Conservation (phyloP, 2,113 vertebrate genomes). For the Percina caprodes region DNA sequence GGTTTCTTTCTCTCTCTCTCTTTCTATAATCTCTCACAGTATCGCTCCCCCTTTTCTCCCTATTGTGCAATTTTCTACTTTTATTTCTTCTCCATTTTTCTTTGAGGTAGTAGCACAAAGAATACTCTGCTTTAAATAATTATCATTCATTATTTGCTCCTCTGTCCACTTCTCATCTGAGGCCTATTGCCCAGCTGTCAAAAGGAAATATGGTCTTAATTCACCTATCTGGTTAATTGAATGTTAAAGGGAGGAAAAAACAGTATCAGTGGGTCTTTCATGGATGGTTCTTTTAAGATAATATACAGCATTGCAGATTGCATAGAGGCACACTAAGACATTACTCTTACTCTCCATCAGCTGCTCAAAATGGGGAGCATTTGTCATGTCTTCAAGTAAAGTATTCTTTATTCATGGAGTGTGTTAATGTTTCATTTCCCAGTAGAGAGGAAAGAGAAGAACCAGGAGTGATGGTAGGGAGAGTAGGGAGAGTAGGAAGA, state of each 20-base stretch:
- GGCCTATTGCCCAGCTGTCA: constrained; percentile 33
- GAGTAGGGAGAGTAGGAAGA: background rate
- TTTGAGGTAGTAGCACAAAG: constrained; percentile 37
- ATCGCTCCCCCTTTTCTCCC: background rate
- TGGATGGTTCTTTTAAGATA: constrained; percentile 19
- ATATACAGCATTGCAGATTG: constrained; percentile 12
- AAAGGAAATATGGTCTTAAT: constrained; percentile 46
- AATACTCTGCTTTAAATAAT: constrained; percentile 61
- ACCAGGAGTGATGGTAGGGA: constrained; percentile 9
- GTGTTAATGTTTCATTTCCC: constrained; percentile 73
- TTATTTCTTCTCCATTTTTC: constrained; percentile 18
- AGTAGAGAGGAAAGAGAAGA: constrained; percentile 44
- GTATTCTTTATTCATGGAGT: constrained; percentile 75
- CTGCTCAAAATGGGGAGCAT: constrained; percentile 31
- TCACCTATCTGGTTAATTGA: constrained; percentile 52
- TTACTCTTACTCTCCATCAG: constrained; percentile 46
- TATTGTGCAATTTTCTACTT: constrained; percentile 15
- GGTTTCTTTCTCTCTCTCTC: background rate
- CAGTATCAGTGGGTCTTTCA: background rate
- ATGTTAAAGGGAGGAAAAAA: constrained; percentile 29
- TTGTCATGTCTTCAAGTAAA: constrained; percentile 62
- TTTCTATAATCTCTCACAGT: constrained; percentile 16
- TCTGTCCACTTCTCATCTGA: constrained; percentile 30
- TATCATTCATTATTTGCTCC: constrained; percentile 38
- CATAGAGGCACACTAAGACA: constrained; percentile 13